These are phyloP conservation scores for Epirrhoe tristata DNA, from an alignment of 2,888 invertebrate species.

Conservation along the genomic window DNA sequence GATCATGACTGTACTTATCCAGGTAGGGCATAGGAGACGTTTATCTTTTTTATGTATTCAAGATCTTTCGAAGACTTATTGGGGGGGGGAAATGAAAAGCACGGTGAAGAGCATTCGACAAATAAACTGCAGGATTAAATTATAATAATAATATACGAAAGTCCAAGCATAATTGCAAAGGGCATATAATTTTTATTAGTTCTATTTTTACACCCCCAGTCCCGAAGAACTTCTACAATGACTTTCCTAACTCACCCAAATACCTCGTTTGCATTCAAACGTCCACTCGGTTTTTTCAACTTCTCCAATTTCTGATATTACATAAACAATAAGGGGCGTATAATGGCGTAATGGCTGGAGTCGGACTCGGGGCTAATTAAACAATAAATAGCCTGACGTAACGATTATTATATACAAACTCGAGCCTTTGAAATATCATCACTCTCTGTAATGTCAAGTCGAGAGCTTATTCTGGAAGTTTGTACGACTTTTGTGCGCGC, in stretches of 20 bases:
- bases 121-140: neutral
- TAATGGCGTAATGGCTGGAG: conserved; percentile 65
- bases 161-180: neutral
- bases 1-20: no score
- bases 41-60: no score
- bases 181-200: conserved; percentile 1
- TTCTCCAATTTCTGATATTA: conserved; percentile 69
- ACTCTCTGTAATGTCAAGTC: conserved; percentile 82
- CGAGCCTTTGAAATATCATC: conserved; percentile 82
- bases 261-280: conserved; percentile 44
- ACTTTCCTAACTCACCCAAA: conserved; percentile 33
- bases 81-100: no score
- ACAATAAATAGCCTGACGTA: conserved; percentile 79
- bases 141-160: neutral
- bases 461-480: conserved; percentile 58
- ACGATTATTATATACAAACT: conserved; percentile 82
- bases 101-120: neutral
- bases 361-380: conserved; percentile 71
- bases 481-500: conserved; percentile 11
- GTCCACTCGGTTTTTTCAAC: conserved; percentile 57
- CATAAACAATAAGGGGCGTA: conserved; percentile 72
- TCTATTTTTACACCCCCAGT: conserved; percentile 16
- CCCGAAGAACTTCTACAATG: conserved; percentile 21
- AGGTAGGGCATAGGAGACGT: no score
- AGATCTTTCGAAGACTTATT: no score